Percentiles rank a stretch among this genome's conserved stretches.
phyloP scores from a whole-genome alignment of 2,113 vertebrate genomes.

The Ceyx margarethae region DNA sequence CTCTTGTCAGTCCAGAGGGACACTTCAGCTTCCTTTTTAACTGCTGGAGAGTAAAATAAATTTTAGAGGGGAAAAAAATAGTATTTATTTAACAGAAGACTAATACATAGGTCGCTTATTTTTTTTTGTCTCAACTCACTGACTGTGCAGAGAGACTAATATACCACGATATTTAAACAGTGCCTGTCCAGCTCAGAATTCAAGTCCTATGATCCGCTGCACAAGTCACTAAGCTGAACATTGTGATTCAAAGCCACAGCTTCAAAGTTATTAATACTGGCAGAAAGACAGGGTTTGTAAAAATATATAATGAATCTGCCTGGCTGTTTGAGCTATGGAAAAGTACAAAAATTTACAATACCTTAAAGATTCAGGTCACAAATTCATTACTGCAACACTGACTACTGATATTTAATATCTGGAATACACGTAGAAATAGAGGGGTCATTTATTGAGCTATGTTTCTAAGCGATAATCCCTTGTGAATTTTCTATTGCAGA shows the following conservation, averaged over 20 bases:
- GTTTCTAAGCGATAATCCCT: background rate
- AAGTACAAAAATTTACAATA: background rate
- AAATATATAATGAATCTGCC: background rate
- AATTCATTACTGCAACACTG: background rate
- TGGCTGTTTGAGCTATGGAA: background rate
- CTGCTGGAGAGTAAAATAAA: background rate
- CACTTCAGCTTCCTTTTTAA: background rate
- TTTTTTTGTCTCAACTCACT: rapidly evolving
- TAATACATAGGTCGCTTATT: background rate
- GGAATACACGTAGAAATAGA: background rate
- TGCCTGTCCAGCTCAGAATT: background rate
- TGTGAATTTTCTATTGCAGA: background rate
- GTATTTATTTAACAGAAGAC: background rate
- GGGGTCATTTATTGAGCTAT: background rate
- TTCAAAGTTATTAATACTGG: background rate
- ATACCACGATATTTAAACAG: background rate
- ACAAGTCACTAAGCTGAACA: background rate
- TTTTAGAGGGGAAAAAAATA: background rate
- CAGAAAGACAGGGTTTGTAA: background rate
- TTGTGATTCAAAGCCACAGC: background rate
- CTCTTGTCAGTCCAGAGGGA: background rate
- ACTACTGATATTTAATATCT: background rate
- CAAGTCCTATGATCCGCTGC: background rate
- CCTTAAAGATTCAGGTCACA: slow-evolving; percentile 15
- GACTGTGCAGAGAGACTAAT: background rate